Base-by-base conservation (phyloP, 2,888 invertebrate genomes). In the Eubasilissa splendida region DNA sequence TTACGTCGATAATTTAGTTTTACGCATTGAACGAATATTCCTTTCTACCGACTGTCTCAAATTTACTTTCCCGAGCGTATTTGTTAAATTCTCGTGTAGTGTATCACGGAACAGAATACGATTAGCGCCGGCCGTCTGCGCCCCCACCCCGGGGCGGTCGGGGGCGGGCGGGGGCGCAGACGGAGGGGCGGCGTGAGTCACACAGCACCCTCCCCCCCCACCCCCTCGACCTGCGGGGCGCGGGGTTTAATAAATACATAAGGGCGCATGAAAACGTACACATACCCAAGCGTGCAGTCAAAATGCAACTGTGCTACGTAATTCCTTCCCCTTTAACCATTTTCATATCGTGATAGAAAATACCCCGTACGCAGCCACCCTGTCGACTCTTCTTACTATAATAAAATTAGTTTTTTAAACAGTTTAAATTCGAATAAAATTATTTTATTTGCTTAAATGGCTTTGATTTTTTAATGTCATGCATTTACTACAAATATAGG, bases 31-130 rank as follows among this genome's bases (percentile, higher is more conserved):
- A 11, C 14, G 52, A 53, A 14, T 5, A 56, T 42, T 42, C 58
- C 56, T 73, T 73, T 73, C 31, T 31, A 58, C 42, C 5, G 42
- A 12, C 22, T 10, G 71, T 31, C 71, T 56, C 42, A 56, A 73
- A 56, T 73, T 73, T 22, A 58, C 31, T 54, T 31, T 73, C 33
- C 12, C 11, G 56, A 22, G 12, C 42, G 42, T 42, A 42, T 11
- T 73, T 73, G 54, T 54, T 73, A 33, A 31, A 31, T 54, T 31
- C 71, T n/a, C 56, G 22, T 73, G 71, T 73, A 73, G 71, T 73
- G 71, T 58, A 73, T 73, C 33, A 73, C 54, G 71, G 71, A 73
- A 73, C 71, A 73, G 71, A 73, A 73, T 73, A 56, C 71, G 71
- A 73, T 73, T 73, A 73, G 71, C 56, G 71, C 71, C 71, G 54